A percentile compares a stretch with the other conserved stretches of the same genome.
These are phyloP conservation scores for Caenorhabditis remanei DNA, from an alignment of 1,140 invertebrate genomes.

Conservation along the genomic window DNA sequence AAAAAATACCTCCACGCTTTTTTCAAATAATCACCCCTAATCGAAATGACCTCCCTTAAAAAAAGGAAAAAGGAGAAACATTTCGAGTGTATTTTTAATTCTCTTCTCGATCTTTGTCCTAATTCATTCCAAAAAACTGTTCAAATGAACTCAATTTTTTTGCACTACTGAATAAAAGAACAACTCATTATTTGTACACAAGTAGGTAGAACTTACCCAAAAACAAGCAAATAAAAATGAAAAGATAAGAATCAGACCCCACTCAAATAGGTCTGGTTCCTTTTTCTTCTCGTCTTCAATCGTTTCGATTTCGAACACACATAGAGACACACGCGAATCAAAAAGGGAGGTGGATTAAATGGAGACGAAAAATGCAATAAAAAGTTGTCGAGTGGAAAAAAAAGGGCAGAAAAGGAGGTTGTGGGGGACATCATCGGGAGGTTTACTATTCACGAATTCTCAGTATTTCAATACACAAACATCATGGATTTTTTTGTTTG, in stretches of 20 bases:
- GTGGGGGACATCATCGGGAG: neutral
- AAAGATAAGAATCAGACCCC: conserved; percentile 5
- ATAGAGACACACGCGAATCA: neutral
- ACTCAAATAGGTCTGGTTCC: conserved; percentile 23
- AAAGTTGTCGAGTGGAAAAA: conserved; percentile 6
- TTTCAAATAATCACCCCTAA: neutral
- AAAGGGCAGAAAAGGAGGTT: conserved; percentile 22
- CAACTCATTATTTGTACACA: neutral
- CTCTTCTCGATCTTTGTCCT: conserved; percentile 24
- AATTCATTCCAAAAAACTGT: neutral
- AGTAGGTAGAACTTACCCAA: neutral
- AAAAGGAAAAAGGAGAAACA: neutral
- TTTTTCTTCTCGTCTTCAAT: neutral
- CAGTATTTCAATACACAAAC: neutral
- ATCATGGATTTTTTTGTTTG: neutral
- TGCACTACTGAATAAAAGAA: too few species aligned
- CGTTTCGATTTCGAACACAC: conserved; percentile 3
- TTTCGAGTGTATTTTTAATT: conserved; percentile 7
- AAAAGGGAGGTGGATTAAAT: conserved; percentile 44
- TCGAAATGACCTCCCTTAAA: conserved; percentile 29
- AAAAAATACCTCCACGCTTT: neutral
- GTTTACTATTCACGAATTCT: neutral
- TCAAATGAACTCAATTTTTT: neutral
- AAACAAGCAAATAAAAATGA: neutral
- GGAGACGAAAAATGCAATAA: conserved; percentile 39